These are phyloP conservation scores for Molossus molossus DNA, from an alignment of 2,797 vertebrate genomes.

Conservation along the genomic window DNA sequence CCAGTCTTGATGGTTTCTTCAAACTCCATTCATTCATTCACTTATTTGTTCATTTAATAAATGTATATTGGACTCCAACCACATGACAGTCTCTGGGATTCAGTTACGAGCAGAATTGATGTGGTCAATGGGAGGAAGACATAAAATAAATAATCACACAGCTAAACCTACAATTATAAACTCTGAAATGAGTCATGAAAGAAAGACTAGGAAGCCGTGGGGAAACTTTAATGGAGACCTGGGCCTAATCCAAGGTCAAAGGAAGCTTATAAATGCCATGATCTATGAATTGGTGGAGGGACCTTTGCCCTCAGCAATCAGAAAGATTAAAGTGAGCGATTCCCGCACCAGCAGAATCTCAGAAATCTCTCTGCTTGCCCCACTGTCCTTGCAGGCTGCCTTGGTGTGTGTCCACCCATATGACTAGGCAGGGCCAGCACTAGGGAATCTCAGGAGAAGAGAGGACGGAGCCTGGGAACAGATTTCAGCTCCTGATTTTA, in stretches of 20 bases:
- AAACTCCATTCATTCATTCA: not conserved
- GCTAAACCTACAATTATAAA: not conserved
- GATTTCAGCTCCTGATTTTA: conserved; percentile 77
- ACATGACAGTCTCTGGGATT: not conserved
- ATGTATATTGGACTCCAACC: not conserved
- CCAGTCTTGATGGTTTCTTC: not conserved
- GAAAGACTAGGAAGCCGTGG: not conserved
- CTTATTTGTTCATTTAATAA: not conserved
- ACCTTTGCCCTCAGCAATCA: conserved; percentile 32
- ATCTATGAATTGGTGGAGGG: not conserved
- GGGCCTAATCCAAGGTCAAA: not conserved
- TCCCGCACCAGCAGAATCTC: not conserved
- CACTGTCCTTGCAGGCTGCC: conserved; percentile 55
- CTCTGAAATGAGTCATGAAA: not conserved
- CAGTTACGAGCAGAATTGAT: not conserved
- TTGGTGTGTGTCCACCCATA: conserved; percentile 46
- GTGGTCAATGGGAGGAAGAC: conserved; percentile 36
- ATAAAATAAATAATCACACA: conserved; percentile 32
- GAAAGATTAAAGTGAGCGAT: not conserved
- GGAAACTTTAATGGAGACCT: not conserved
- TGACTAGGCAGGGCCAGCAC: conserved; percentile 15
- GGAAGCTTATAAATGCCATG: not conserved
- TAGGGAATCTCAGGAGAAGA: not conserved
- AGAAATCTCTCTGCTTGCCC: not conserved
- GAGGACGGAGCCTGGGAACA: not conserved